Evolutionary conservation across 2,888 invertebrate genomes (phyloP), one percentile per base, ranked within the genome.

Genomic region (Coecobrya sp.): DNA sequence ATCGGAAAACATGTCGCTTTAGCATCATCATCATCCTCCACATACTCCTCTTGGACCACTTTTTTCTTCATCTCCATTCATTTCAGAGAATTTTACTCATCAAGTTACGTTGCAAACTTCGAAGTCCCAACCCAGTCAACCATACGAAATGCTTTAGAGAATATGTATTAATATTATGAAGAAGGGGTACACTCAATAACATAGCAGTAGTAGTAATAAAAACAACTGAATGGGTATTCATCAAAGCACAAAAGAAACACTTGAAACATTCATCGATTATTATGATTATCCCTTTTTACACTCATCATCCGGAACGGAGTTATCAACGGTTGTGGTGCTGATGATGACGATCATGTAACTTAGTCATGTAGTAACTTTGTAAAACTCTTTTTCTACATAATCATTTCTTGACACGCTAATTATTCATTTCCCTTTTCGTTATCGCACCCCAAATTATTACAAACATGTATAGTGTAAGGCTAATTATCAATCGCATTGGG

Each of bases 331-430:
- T n/a, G n/a, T 45, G 30, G 19, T 81, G 81, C 49, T 25, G 19
- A 79, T 25, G 19, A 81, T 62, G 22, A 22, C 52, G 55, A 73
- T 76, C 49, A 10, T 62, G 25, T 49, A 25, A 25, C 19, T 10
- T 42, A 45, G 10, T 25, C 52, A 52, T 27, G 27, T 52, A 52
- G 36, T 19, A 25, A 59, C 55, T 30, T 25, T 36, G 16, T 62
- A 10, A 22, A 55, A 27, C 36, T 42, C 73, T 16, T 25, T 73
- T 86, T 76, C 86, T 76, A 92, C 73, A 84, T 84, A 84, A 92
- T 92, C 92, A 82, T 87, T 87, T 59, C 87, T 82, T 84, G 82
- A 87, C 92, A 92, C 92, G 87, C 87, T 92, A 92, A 92, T 92
- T 92, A 92, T 91, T 73, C 25, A 86, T 68, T 92, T 87, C 82